Evolutionary conservation across 2,888 invertebrate species (phyloP), one percentile per base, ranked within the genome.

Genomic region (Ariolimax columbianus): DNA sequence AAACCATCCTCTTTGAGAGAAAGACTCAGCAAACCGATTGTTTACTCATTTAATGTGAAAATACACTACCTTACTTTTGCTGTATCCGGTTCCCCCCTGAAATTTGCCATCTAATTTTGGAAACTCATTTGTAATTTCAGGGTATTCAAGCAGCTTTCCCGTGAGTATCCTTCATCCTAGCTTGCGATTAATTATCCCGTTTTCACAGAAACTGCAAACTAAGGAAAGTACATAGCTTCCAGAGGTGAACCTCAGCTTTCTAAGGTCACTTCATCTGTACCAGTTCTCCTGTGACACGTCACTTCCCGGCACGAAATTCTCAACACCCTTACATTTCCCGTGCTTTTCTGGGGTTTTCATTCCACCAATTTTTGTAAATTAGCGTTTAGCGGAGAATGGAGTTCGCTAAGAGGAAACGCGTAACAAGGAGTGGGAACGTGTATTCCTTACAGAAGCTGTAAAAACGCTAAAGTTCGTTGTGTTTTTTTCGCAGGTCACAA

Each of bases 291-390:
- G 66, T 79, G 79, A 79, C 79, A 79, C 79, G 43, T 30, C 66
- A 43, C 43, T 66, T 66, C 19, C 40, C 79, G 11, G 66, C 79
- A 79, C 79, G 79, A 66, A 79, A 79, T 79, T 68, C 78, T 19
- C 79, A 51, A 47, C 26, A 19, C 51, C 33, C n/a, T 43, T 19
- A 11, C 43, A 68, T 68, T 63, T 79, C 33, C 43, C 43, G 40
- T 30, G 79, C 79, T 40, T 43, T 63, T 33, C 79, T 43, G 68
- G 30, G 43, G n/a, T 40, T 66, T 43, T 43, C 43, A 55, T 47
- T 47, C 72, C 38, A 33, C 23, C 33, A 51, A 75, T 75, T 51
- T 47, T 33, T n/a, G 30, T 9, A 75, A 47, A 51, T 75, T 51
- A 51, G 43, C 51, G 33, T 47, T 51, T 47, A 47, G 30, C 51